phyloP scores from a whole-genome alignment of 2,888 invertebrate genomes.

The Cephonodes hylas region DNA sequence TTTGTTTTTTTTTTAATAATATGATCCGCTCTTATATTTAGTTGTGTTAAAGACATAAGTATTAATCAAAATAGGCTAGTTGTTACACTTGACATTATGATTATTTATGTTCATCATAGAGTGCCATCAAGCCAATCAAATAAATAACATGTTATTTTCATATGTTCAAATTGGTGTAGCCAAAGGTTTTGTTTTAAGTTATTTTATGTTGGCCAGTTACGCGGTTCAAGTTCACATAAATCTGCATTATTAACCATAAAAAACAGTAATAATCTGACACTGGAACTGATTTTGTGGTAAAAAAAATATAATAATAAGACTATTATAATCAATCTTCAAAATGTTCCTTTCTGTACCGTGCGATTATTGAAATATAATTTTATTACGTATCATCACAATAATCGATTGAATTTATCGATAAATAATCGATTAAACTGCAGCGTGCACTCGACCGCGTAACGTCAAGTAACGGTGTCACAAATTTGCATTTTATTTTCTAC shows the following conservation, averaged over 20 bases:
- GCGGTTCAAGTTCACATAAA: neutral
- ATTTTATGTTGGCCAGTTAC: neutral
- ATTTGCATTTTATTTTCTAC: slow-evolving; percentile 32
- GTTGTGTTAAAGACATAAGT: slow-evolving; percentile 6
- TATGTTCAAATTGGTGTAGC: slow-evolving; percentile 42
- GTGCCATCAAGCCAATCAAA: slow-evolving; percentile 42
- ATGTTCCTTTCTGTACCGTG: too few relatives aligned
- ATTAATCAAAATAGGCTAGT: neutral
- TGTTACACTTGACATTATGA: neutral
- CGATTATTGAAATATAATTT: too few relatives aligned
- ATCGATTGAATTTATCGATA: neutral
- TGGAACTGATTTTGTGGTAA: too few relatives aligned
- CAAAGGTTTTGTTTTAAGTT: slow-evolving; percentile 31
- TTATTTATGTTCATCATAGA: slow-evolving; percentile 27
- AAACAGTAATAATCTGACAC: too few relatives aligned
- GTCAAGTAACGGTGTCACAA: neutral
- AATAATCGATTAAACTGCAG: neutral
- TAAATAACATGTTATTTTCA: slow-evolving; percentile 20
- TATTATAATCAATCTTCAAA: too few relatives aligned
- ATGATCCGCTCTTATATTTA: neutral
- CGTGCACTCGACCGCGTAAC: neutral
- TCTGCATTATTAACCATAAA: too few relatives aligned
- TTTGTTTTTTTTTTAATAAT: neutral
- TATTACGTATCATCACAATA: neutral
- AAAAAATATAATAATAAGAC: too few relatives aligned